Evolutionary conservation across 2,888 invertebrate genomes (phyloP).

Genomic region (Drosophila hawaiiensis): DNA sequence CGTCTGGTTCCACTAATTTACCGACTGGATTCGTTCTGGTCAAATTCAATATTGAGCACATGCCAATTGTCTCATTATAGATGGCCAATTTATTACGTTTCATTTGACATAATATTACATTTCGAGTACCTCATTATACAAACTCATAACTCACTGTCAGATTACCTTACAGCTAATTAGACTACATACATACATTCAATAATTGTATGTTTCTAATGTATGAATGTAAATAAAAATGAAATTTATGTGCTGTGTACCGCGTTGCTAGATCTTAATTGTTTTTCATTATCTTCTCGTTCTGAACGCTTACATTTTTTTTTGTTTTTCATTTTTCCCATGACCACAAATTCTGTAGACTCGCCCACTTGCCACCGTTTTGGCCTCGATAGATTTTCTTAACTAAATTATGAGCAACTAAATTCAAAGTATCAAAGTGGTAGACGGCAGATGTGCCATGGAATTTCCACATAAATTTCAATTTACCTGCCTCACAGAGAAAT

Average conservation of each 20-base stretch:
- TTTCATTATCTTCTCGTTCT: not conserved
- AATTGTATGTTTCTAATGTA: not conserved
- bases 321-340: slow-evolving; percentile 45
- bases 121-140: slow-evolving; percentile 1
- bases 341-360: slow-evolving; percentile 37
- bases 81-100: slow-evolving; percentile 70
- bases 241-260: not conserved
- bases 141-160: slow-evolving; percentile 58
- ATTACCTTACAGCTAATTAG: slow-evolving; percentile 31
- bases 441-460: slow-evolving; percentile 72
- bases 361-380: slow-evolving; percentile 70
- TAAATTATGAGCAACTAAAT: slow-evolving; percentile 60
- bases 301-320: slow-evolving; percentile 7
- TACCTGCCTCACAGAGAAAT: slow-evolving; percentile 55
- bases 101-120: slow-evolving; percentile 25
- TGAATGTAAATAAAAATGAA: not conserved
- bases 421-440: slow-evolving; percentile 53
- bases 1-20: slow-evolving; percentile 35
- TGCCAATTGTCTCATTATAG: slow-evolving; percentile 73
- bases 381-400: slow-evolving; percentile 52
- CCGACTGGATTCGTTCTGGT: slow-evolving; percentile 63
- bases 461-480: slow-evolving; percentile 72
- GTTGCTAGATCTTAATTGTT: slow-evolving; percentile 10
- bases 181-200: slow-evolving; percentile 6
- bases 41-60: slow-evolving; percentile 46